These are phyloP conservation scores for Aurelia sp. DNA, from an alignment of 30 jellyfish, hydroid and myxozoan genomes.

Conservation along the genomic window DNA sequence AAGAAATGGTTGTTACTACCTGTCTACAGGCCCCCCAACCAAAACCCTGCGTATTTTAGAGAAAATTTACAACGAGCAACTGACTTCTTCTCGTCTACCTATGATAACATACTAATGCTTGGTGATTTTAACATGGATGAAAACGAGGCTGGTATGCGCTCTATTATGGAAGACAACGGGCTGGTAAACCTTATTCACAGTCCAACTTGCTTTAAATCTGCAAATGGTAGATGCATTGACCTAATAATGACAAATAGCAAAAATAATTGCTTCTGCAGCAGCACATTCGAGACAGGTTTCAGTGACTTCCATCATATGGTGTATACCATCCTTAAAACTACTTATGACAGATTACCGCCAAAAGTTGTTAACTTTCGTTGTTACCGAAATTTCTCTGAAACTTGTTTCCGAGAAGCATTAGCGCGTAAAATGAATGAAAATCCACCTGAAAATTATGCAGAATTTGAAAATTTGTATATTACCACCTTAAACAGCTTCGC, in stretches of 20 bases:
- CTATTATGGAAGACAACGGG: too few relatives aligned
- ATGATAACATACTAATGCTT: too few relatives aligned
- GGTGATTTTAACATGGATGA: too few relatives aligned
- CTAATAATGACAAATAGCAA: conserved; percentile 17
- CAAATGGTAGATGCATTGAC: conserved; percentile 20
- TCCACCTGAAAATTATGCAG: conserved; percentile 14
- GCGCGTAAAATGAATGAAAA: background rate
- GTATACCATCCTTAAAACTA: conserved; percentile 42
- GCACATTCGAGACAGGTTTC: conserved; percentile 27
- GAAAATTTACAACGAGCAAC: conserved; percentile 9
- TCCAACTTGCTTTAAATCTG: background rate
- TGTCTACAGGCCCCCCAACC: conserved; percentile 4
- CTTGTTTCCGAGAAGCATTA: background rate
- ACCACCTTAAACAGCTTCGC: conserved; percentile 4
- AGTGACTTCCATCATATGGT: conserved; percentile 49
- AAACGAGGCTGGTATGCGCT: too few relatives aligned
- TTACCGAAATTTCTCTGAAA: too few relatives aligned
- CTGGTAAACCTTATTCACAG: background rate
- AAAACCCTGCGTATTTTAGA: conserved; percentile 5
- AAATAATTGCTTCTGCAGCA: background rate
- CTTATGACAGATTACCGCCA: background rate
- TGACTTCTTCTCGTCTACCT: background rate
- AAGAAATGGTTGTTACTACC: background rate
- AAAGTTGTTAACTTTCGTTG: too few relatives aligned
- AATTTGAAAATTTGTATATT: background rate